Evolutionary conservation across 2,113 vertebrate genomes (phyloP).

Genomic region (Centropus bengalensis): DNA sequence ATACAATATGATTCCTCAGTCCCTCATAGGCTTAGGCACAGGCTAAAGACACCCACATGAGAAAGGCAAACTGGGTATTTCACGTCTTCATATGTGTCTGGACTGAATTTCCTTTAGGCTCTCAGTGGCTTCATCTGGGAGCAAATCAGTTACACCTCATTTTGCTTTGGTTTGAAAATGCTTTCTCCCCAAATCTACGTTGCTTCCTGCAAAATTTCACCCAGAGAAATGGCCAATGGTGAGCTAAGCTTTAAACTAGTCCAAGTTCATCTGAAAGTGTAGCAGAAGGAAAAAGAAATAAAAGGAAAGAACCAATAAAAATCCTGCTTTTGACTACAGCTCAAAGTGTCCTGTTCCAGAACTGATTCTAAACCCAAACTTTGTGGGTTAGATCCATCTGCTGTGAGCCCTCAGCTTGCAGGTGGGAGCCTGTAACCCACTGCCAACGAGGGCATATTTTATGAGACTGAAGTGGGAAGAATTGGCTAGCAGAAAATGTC

Average conservation of each 20-base stretch:
- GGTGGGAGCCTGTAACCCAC: constrained; percentile 10
- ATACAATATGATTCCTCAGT: not conserved
- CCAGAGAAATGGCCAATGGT: not conserved
- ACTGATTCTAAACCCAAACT: constrained; percentile 42
- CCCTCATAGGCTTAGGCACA: not conserved
- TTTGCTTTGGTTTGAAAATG: not conserved
- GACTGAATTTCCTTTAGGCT: not conserved
- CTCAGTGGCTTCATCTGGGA: not conserved
- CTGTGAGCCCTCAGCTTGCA: not conserved
- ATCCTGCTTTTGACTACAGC: not conserved
- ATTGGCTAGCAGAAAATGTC: constrained; percentile 11
- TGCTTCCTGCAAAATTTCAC: not conserved
- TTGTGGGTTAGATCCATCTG: constrained; percentile 16
- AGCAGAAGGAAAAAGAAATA: not conserved
- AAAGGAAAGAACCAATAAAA: not conserved
- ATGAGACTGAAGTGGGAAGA: not conserved
- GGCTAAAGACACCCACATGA: not conserved
- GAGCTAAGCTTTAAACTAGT: constrained; percentile 7
- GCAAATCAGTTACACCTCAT: not conserved
- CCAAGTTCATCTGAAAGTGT: not conserved
- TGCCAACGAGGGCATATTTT: constrained; percentile 28
- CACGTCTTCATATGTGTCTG: not conserved
- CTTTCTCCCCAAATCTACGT: not conserved
- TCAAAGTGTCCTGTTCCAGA: constrained; percentile 17
- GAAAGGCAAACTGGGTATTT: not conserved